These are phyloP conservation scores for Globia sparganii DNA, from an alignment of 2,888 invertebrate genomes.

Conservation along the genomic window DNA sequence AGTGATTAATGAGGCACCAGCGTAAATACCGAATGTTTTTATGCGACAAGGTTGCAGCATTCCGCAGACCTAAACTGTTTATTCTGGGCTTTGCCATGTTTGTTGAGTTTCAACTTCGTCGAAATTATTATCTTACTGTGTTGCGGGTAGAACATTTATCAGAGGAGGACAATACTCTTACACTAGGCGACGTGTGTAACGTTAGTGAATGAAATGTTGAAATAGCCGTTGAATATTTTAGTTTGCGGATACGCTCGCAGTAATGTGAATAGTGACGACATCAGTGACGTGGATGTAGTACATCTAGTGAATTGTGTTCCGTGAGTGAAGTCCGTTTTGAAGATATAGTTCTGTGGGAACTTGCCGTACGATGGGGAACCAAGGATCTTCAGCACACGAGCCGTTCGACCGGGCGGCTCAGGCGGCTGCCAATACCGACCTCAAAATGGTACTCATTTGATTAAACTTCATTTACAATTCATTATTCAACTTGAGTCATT, in stretches of 20 bases:
- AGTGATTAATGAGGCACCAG: slow-evolving; percentile 72
- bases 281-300: slow-evolving; percentile 58
- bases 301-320: slow-evolving; percentile 68
- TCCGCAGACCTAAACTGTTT: slow-evolving; percentile 84
- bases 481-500: slow-evolving; percentile 73
- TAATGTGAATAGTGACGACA: slow-evolving; percentile 67
- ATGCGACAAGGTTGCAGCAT: slow-evolving; percentile 83
- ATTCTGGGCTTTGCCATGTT: slow-evolving; percentile 85
- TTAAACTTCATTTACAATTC: slow-evolving; percentile 73
- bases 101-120: slow-evolving; percentile 84
- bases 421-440: slow-evolving; percentile 85
- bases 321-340: slow-evolving; percentile 71
- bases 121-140: slow-evolving; percentile 87
- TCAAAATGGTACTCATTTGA: slow-evolving; percentile 86
- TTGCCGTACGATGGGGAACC: slow-evolving; percentile 93
- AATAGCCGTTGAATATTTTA: slow-evolving; percentile 75
- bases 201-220: slow-evolving; percentile 76
- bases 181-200: slow-evolving; percentile 78
- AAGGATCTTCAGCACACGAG: slow-evolving; percentile 95
- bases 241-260: slow-evolving; percentile 61
- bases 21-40: slow-evolving; percentile 72
- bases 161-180: slow-evolving; percentile 80
- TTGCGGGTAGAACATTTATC: slow-evolving; percentile 82
- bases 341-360: slow-evolving; percentile 61
- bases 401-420: slow-evolving; percentile 93